phyloP scores from a whole-genome alignment of 2,888 invertebrate species.

The Eutolmus rufibarbis region DNA sequence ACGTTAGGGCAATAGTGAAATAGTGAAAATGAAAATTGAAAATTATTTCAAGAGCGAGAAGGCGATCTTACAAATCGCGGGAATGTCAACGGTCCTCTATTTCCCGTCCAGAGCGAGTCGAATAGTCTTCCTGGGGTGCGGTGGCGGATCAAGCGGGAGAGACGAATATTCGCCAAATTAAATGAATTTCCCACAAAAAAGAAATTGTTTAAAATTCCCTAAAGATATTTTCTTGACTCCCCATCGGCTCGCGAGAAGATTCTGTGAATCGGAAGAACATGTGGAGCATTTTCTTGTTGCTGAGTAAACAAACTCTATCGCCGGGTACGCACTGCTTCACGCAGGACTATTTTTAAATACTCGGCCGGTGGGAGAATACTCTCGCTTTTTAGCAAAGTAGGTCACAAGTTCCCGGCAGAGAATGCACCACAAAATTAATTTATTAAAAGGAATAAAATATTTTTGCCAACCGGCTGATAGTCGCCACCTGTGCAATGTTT shows the following conservation, averaged over 20 bases:
- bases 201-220: background rate
- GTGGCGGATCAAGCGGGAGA: background rate
- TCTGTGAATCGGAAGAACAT: background rate
- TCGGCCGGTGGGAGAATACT: background rate
- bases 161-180: background rate
- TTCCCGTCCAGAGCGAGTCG: background rate
- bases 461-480: background rate
- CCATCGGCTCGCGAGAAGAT: background rate
- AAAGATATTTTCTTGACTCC: background rate
- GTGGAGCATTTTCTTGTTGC: background rate
- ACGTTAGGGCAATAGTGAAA: background rate
- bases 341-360: conserved; percentile 24
- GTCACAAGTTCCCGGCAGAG: background rate
- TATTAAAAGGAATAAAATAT: background rate
- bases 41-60: conserved; percentile 14
- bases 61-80: background rate
- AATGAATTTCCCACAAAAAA: background rate
- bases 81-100: background rate
- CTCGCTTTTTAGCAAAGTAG: background rate
- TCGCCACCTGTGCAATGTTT: background rate
- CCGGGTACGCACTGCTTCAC: background rate
- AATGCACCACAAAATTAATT: background rate
- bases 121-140: background rate
- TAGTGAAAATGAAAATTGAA: background rate
- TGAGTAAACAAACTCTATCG: background rate